phyloP scores from a whole-genome alignment of 30 jellyfish, hydroid and myxozoan species.

The Pelagia noctiluca region DNA sequence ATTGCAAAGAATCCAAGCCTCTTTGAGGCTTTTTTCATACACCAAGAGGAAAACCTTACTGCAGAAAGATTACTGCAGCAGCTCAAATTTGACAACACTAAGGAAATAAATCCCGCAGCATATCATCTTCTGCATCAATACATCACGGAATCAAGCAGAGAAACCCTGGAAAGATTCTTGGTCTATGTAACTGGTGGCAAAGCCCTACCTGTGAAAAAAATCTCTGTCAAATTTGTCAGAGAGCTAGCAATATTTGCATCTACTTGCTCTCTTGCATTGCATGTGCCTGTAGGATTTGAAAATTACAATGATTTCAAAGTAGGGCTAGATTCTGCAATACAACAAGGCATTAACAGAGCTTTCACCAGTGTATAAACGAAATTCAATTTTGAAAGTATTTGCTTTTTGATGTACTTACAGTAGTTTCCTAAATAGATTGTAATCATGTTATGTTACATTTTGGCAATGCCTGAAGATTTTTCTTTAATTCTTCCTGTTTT shows the following conservation, averaged over 20 bases:
- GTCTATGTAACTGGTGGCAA: constrained; percentile 24
- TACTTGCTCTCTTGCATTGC: constrained; percentile 9
- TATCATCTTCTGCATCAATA: constrained; percentile 1
- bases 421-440: not conserved
- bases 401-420: not conserved
- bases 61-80: constrained; percentile 21
- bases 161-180: constrained; percentile 12
- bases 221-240: not conserved
- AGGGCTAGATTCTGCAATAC: constrained; percentile 1
- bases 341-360: not conserved
- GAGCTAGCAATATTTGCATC: constrained; percentile 16
- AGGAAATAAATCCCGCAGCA: constrained; percentile 9
- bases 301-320: not conserved
- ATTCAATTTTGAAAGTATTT: not conserved
- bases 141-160: constrained; percentile 18
- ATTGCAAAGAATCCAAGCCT: constrained; percentile 17
- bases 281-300: not conserved
- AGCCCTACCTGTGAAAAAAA: constrained; percentile 20
- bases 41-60: constrained; percentile 15
- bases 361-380: not conserved
- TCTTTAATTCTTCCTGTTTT: too few relatives aligned
- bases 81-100: constrained; percentile 19
- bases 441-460: not conserved
- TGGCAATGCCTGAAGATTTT: not conserved
- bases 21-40: constrained; percentile 19